Evolutionary conservation across 2,113 vertebrate species (phyloP).

Genomic region (Ceyx cyanopectus): DNA sequence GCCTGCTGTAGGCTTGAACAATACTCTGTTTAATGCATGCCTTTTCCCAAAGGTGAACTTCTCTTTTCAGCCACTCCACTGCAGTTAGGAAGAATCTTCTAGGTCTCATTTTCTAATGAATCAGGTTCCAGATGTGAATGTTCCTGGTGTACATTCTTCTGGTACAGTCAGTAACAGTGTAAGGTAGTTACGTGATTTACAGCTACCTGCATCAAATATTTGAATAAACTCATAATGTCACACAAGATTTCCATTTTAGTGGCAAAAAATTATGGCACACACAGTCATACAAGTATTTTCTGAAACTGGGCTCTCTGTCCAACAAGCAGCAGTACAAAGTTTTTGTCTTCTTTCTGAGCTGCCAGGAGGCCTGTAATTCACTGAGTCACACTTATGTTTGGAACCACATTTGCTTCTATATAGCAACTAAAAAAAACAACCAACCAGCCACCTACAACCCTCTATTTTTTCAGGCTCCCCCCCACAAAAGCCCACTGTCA

Average conservation of each 20-base stretch:
- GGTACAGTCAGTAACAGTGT: background rate
- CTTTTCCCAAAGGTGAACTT: background rate
- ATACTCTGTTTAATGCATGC: background rate
- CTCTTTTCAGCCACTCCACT: background rate
- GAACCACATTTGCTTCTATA: background rate
- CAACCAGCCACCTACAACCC: background rate
- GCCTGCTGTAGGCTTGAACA: background rate
- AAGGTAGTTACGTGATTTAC: background rate
- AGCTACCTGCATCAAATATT: conserved; percentile 33
- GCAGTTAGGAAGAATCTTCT: conserved; percentile 9
- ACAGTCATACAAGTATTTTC: background rate
- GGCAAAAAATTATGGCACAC: background rate
- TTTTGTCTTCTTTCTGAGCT: background rate
- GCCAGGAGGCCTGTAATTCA: background rate
- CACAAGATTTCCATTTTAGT: background rate
- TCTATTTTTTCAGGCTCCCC: background rate
- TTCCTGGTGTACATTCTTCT: conserved; percentile 43
- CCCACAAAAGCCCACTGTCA: conserved; percentile 26
- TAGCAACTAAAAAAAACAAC: background rate
- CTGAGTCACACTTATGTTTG: background rate
- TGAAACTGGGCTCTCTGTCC: background rate
- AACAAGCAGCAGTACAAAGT: background rate
- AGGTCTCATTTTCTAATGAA: conserved; percentile 53
- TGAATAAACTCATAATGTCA: conserved; percentile 33
- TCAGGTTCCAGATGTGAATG: conserved; percentile 14